phyloP scores from a whole-genome alignment of 1,140 invertebrate genomes.

The Dolichoris vasculosae region DNA sequence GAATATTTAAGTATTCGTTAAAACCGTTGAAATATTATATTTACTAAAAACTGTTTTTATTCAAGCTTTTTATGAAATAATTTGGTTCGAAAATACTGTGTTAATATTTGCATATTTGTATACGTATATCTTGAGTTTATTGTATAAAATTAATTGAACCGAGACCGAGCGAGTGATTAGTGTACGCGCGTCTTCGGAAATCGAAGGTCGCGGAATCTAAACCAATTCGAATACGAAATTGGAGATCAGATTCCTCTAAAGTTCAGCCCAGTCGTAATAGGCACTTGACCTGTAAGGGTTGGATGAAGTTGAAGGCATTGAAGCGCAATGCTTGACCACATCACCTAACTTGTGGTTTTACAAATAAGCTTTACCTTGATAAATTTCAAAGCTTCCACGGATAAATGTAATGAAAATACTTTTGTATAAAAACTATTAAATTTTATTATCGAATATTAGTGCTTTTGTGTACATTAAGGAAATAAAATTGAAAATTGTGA shows the following conservation, averaged over 20 bases:
- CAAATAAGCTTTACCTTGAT: background rate
- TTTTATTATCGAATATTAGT: too few relatives aligned
- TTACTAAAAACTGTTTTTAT: too few relatives aligned
- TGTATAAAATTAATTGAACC: background rate
- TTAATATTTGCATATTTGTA: background rate
- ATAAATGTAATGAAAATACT: background rate
- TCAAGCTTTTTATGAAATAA: too few relatives aligned
- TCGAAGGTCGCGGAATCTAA: background rate
- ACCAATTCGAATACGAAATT: slow-evolving; percentile 37
- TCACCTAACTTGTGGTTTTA: slow-evolving; percentile 8
- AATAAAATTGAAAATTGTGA: too few relatives aligned
- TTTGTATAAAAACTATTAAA: too few relatives aligned
- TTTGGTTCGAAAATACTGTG: background rate
- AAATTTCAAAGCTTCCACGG: background rate
- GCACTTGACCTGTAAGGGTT: slow-evolving; percentile 7
- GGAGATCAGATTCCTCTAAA: slow-evolving; percentile 4
- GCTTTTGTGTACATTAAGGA: too few relatives aligned
- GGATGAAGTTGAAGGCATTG: background rate
- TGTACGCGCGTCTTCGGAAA: background rate
- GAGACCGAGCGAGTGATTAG: background rate
- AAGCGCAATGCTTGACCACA: slow-evolving; percentile 4
- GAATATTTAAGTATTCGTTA: too few relatives aligned
- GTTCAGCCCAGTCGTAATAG: background rate
- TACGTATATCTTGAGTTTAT: background rate
- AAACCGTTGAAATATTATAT: too few relatives aligned